Base-by-base conservation (phyloP, 1,140 invertebrate genomes). In the Liolophura sinensis region DNA sequence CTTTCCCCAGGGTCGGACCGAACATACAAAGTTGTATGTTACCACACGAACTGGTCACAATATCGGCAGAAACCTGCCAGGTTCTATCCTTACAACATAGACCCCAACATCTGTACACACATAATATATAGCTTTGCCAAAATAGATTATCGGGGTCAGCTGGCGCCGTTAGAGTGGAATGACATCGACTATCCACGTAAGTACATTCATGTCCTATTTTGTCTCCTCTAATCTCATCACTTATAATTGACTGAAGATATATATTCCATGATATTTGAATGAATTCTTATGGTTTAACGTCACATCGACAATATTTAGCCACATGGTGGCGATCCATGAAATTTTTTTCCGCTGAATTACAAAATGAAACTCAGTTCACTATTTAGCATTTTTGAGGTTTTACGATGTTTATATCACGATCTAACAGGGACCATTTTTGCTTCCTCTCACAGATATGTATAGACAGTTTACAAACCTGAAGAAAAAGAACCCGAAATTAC, bases 391-490 rank as follows among this genome's bases (percentile, higher is more conserved):
- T n/a, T n/a, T n/a, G n/a, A n/a, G n/a, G n/a, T n/a, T n/a, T n/a
- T n/a, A n/a, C n/a, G n/a, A n/a, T n/a, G n/a, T n/a, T n/a, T n/a
- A n/a, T n/a, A n/a, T n/a, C n/a, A n/a, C n/a, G n/a, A n/a, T n/a
- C n/a, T n/a, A n/a, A n/a, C n/a, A n/a, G n/a, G n/a, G 9, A 40
- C 31, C 31, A 9, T 40, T 3, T 54, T 54, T 12, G 24, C 12
- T 54, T 54, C 12, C 24, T 5, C 7, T 54, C 25, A 50, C 62
- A 70, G 71, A 68, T 60, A 7, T 69, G 93, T 97, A 96, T 84
- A 92, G 93, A n/a, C 96, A 96, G 85, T 97, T 98, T 83, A 94
- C 90, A 47, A 93, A 92, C 0, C 85, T 97, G 47, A 97, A 97
- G 85, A 92, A 92, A 0, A 95, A 95, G 85, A 97, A 97, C 85